Evolutionary conservation across 2,888 invertebrate genomes (phyloP), one percentile per base, ranked within the genome.

Genomic region (Slavum lentiscoides): DNA sequence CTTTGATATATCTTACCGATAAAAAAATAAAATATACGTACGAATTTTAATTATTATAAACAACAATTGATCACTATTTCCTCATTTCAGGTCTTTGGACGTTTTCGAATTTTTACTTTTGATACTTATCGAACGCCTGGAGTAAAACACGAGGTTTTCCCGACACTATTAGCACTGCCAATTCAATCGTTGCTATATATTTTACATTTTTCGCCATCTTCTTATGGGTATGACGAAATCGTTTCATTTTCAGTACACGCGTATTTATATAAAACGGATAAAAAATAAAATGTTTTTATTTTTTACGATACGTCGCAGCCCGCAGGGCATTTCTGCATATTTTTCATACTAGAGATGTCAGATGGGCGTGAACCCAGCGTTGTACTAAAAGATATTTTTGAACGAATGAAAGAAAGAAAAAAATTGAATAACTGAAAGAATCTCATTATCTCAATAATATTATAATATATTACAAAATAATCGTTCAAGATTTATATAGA

Each of bases 201-300:
- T 98, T 98, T 89, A 93, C 93, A 80, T 96, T 99, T 89, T 97
- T 98, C 89, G 96, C 97, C 73, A 95, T 97, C 86, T 93, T 95
- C 85, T 91, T 95, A 85, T 98, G 98, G 98, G 98, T 98, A 89
- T 89, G 91, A 4, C 13, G 13, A 7, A 43, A 13, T 13, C 11
- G 13, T 49, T 49, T 49, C 49, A 11, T 15, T 15, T 1, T 13
- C 15, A 13, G 3, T 87, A 70, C 53, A 81, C 23, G 15, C 23
- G 77, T 55, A 61, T 30, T 30, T 30, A 30, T 30, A n/a, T 30
- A 30, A 30, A 4, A 23, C 23, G 23, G 13, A 1, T 53, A 15
- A 59, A 1, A 19, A 58, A 58, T 49, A 75, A 0, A 66, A 23
- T n/a, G n/a, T n/a, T n/a, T n/a, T n/a, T n/a, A n/a, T n/a, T n/a